Evolutionary conservation across 1,140 invertebrate genomes (phyloP).

Genomic region (Caenorhabditis remanei): DNA sequence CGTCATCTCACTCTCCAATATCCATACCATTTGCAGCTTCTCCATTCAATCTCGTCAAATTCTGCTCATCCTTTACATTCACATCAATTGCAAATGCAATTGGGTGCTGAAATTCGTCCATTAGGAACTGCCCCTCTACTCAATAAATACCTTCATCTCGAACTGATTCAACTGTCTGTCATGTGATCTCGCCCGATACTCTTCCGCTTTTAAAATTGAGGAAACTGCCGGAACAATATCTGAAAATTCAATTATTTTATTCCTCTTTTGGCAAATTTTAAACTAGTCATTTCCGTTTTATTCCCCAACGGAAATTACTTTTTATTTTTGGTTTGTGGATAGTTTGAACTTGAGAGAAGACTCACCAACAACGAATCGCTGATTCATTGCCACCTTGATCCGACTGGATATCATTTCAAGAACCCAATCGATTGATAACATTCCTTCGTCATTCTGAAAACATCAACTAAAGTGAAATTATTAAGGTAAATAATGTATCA

Average conservation of each 20-base stretch:
- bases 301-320: slow-evolving; percentile 28
- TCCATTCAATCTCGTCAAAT: slow-evolving; percentile 14
- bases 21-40: slow-evolving; percentile 3
- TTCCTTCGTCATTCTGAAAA: slow-evolving; percentile 49
- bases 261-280: neutral
- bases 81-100: slow-evolving; percentile 18
- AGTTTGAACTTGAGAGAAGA: neutral
- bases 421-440: slow-evolving; percentile 30
- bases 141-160: slow-evolving; percentile 13
- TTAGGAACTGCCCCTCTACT: too few relatives aligned
- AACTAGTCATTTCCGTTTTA: neutral
- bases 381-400: neutral
- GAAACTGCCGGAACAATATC: slow-evolving; percentile 36
- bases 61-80: slow-evolving; percentile 10
- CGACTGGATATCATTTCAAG: slow-evolving; percentile 33
- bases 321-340: slow-evolving; percentile 4
- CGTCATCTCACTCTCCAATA: neutral
- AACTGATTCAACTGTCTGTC: slow-evolving; percentile 1
- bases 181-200: neutral
- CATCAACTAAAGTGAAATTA: too few relatives aligned
- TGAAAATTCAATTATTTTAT: slow-evolving; percentile 46
- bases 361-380: slow-evolving; percentile 32
- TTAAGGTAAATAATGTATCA: neutral
- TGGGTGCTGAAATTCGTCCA: neutral
- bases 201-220: slow-evolving; percentile 50